Evolutionary conservation across 2,797 vertebrate genomes (phyloP).

Genomic region (Xyrichtys novacula): DNA sequence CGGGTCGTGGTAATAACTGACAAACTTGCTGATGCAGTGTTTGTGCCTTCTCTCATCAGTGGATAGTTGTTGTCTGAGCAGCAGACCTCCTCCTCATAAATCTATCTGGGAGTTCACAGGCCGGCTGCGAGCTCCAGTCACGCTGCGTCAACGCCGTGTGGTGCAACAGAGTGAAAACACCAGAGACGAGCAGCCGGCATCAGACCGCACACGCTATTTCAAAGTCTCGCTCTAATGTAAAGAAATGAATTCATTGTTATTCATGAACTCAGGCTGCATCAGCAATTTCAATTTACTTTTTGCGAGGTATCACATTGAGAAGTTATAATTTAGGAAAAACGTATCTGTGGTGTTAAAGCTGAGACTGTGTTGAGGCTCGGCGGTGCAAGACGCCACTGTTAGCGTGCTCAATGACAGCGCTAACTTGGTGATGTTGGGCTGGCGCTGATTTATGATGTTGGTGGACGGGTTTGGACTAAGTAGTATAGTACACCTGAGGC

Average conservation of each 20-base stretch:
- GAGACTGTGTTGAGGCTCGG: not conserved
- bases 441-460: not conserved
- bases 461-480: too few species aligned
- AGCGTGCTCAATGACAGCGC: conserved; percentile 1
- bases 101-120: conserved; percentile 37
- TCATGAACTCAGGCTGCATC: conserved; percentile 13
- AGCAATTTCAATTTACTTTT: conserved; percentile 28
- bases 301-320: not conserved
- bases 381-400: conserved; percentile 1
- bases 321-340: not conserved
- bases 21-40: conserved; percentile 70
- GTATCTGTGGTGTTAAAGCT: not conserved
- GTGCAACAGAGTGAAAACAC: conserved; percentile 29
- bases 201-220: conserved; percentile 17
- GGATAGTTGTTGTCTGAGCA: conserved; percentile 52
- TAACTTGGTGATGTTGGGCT: not conserved
- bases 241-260: conserved; percentile 4
- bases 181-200: not conserved
- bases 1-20: conserved; percentile 53
- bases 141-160: conserved; percentile 8
- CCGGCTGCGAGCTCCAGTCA: conserved; percentile 7
- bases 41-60: conserved; percentile 59
- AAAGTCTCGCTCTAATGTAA: conserved; percentile 3
- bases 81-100: conserved; percentile 58
- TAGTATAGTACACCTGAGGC: not conserved